These are phyloP conservation scores for Pseudomyrmex sp. DNA, from an alignment of 1,140 invertebrate species.

Conservation along the genomic window DNA sequence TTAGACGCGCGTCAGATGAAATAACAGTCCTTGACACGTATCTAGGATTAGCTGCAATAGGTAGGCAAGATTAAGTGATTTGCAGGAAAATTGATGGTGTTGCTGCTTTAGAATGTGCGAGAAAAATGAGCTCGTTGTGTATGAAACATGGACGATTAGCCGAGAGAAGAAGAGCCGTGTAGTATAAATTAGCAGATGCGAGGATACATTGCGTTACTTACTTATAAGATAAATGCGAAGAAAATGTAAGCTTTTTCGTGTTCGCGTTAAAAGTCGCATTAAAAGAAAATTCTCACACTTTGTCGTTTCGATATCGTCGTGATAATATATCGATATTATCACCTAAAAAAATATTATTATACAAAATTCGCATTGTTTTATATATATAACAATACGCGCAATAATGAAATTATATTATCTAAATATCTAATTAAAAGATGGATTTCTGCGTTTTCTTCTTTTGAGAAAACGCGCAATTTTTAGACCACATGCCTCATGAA, in stretches of 20 bases:
- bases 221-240: not conserved
- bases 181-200: not conserved
- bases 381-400: not conserved
- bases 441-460: not conserved
- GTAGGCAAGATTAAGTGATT: constrained; percentile 43
- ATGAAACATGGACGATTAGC: constrained; percentile 31
- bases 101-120: constrained; percentile 18
- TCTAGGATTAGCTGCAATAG: constrained; percentile 40
- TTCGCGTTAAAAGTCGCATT: not conserved
- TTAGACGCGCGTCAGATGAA: constrained; percentile 36
- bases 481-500: constrained; percentile 17
- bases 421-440: not conserved
- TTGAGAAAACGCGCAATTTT: constrained; percentile 13
- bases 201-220: constrained; percentile 15
- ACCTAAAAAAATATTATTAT: not conserved
- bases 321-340: too few relatives aligned
- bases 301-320: too few relatives aligned
- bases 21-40: constrained; percentile 49
- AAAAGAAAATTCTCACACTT: too few relatives aligned
- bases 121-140: constrained; percentile 46
- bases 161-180: not conserved
- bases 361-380: not conserved
- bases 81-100: constrained; percentile 28
- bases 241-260: not conserved
- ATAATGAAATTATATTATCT: not conserved